A percentile compares a stretch with the other conserved stretches of the same genome.
These are phyloP conservation scores for Noctuana brunneofusca DNA, from an alignment of 2,888 invertebrate species.

Conservation along the genomic window DNA sequence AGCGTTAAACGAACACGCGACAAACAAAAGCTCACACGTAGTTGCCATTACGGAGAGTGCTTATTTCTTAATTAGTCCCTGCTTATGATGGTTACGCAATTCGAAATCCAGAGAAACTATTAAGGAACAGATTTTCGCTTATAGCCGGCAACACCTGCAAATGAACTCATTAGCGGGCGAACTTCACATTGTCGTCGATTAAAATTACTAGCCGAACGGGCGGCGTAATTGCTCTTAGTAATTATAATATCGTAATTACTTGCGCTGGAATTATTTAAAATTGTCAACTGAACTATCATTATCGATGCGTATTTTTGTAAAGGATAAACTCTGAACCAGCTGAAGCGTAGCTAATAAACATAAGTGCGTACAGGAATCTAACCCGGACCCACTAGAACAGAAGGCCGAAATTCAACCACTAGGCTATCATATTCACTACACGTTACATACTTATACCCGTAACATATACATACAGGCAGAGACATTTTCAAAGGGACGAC, in stretches of 20 bases:
- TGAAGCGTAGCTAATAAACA: too few species aligned
- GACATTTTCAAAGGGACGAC: conserved; percentile 9
- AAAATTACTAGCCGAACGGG: conserved; percentile 44
- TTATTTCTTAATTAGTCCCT: conserved; percentile 25
- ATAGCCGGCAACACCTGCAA: conserved; percentile 47
- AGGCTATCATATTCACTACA: too few species aligned
- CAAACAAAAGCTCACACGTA: neutral
- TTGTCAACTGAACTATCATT: neutral
- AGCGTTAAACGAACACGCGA: neutral
- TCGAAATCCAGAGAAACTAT: conserved; percentile 41
- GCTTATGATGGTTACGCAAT: conserved; percentile 18
- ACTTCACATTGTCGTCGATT: conserved; percentile 48
- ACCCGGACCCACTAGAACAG: too few species aligned
- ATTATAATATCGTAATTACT: conserved; percentile 28
- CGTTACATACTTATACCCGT: too few species aligned
- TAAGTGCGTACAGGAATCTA: too few species aligned
- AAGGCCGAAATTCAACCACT: too few species aligned
- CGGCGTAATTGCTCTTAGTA: conserved; percentile 25
- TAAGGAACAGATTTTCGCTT: conserved; percentile 42
- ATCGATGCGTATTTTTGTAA: neutral
- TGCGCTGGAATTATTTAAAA: neutral
- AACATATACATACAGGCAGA: too few species aligned
- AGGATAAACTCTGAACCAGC: too few species aligned
- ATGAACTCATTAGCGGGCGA: conserved; percentile 45
- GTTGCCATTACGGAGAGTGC: conserved; percentile 3